Base-by-base conservation (phyloP, 2,888 invertebrate species). In the Drosophila peninsularis region DNA sequence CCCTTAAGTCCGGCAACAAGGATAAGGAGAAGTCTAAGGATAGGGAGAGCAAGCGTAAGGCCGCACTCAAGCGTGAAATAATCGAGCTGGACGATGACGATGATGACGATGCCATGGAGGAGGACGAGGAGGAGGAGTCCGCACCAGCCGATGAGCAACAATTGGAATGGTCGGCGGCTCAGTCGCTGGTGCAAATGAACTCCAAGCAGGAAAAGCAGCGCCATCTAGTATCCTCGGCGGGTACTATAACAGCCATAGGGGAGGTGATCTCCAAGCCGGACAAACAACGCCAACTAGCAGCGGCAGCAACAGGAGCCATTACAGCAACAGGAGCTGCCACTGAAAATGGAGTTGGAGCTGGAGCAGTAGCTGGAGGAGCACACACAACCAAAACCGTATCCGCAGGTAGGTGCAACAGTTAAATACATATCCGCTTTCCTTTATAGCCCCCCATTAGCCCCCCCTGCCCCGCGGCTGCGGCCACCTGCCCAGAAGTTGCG, bases 171-270 rank as follows among this genome's bases (percentile, higher is more conserved):
- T 91, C 91, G 42, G 92, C 92, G 39, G 92, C 92, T 55, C 92
- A 92, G 68, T 92, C 92, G 54, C 72, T 92, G 62, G 91, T 92
- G 62, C 91, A 92, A 85, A 91, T 92, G 90, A 92, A 91, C 82
- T 89, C 89, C 61, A 91, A 92, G 78, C 85, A 85, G 72, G 91
- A 91, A 44, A 91, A 90, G 44, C 87, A 82, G 53, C 85, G 90
- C 10, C 66, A 82, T 32, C 55, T 76, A 50, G 76, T 19, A 47
- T 34, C 52, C 53, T 66, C 44, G 62, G 5, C 50, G 55, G 32
- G 36, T 32, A 39, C 47, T 62, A 39, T 57, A 42, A 19, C 36
- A 58, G 21, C 36, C 61, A 47, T 56, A 7, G 52, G 36, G 11
- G 17, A 47, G 17, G 17, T 47, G 47, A 47, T 47, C 47, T 13